Percentiles rank a stretch among this genome's conserved stretches.
phyloP scores from a whole-genome alignment of 2,888 invertebrate species.

The Eupsilia transversa region DNA sequence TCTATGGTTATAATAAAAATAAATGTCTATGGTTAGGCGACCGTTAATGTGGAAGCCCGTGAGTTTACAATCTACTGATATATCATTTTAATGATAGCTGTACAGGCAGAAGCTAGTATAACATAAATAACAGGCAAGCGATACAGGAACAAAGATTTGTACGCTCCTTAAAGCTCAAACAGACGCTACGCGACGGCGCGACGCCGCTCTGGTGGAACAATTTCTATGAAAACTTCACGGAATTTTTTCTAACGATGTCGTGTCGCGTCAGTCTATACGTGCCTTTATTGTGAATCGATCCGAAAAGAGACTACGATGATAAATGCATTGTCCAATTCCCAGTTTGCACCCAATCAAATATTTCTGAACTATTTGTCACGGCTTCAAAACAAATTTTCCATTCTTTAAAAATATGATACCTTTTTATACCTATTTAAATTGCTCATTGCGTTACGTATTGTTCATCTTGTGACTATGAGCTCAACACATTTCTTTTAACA shows the following conservation, averaged over 20 bases:
- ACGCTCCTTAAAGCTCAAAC: too few species aligned
- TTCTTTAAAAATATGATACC: neutral
- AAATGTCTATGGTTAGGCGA: too few species aligned
- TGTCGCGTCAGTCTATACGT: too few species aligned
- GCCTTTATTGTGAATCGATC: constrained; percentile 24
- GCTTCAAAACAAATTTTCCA: neutral
- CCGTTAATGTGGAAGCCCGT: too few species aligned
- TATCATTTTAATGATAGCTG: too few species aligned
- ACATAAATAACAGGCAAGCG: neutral
- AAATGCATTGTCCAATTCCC: neutral
- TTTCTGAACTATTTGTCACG: neutral
- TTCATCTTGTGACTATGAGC: constrained; percentile 29
- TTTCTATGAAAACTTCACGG: too few species aligned
- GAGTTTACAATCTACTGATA: too few species aligned
- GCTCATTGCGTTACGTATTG: constrained; percentile 15
- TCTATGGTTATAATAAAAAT: too few species aligned
- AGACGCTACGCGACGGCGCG: too few species aligned
- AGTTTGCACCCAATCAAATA: constrained; percentile 29
- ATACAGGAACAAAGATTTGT: constrained; percentile 8
- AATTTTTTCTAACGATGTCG: too few species aligned
- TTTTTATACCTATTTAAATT: constrained; percentile 17
- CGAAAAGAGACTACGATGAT: neutral
- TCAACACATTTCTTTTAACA: constrained; percentile 14
- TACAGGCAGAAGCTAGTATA: too few species aligned
- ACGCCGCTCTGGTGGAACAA: too few species aligned